Conservation (phyloP, 2,113 vertebrate species). For the Tympanuchus pallidicinctus region DNA sequence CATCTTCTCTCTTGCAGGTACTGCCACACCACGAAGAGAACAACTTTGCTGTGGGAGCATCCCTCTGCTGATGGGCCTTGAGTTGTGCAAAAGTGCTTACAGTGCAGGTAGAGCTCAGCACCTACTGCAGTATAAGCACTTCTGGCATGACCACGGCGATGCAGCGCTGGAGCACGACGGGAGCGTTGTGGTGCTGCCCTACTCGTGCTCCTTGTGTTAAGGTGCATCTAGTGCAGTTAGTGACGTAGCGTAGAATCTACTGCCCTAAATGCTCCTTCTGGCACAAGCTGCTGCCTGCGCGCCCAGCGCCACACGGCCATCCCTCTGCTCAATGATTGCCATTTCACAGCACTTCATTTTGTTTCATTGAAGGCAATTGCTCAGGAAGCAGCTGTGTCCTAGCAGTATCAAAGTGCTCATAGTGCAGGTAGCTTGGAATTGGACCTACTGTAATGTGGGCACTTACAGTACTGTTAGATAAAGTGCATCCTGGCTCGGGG, state of each 20-base stretch:
- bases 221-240: slow-evolving; percentile 99
- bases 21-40: neutral
- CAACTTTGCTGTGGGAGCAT: neutral
- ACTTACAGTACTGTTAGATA: slow-evolving; percentile 92
- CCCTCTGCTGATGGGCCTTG: slow-evolving; percentile 55
- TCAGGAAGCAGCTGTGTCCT: slow-evolving; percentile 67
- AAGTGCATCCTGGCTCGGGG: slow-evolving; percentile 35
- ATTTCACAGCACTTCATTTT: neutral
- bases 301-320: neutral
- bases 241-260: slow-evolving; percentile 93
- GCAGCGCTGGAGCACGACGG: neutral
- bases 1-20: slow-evolving; percentile 47
- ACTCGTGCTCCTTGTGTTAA: slow-evolving; percentile 88
- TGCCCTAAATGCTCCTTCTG: slow-evolving; percentile 99
- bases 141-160: slow-evolving; percentile 81
- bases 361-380: neutral
- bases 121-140: slow-evolving; percentile 87
- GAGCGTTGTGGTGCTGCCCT: neutral
- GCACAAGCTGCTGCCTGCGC: slow-evolving; percentile 84
- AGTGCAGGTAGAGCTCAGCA: slow-evolving; percentile 85
- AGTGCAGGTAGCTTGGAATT: slow-evolving; percentile 94
- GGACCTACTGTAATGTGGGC: slow-evolving; percentile 96
- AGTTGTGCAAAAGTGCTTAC: slow-evolving; percentile 89
- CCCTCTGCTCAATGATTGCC: neutral
- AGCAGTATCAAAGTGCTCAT: slow-evolving; percentile 98